A percentile compares a stretch with the other conserved stretches of the same genome.
These are phyloP conservation scores for Sepiola atlantica DNA, from an alignment of 2,888 invertebrate genomes.

Conservation along the genomic window DNA sequence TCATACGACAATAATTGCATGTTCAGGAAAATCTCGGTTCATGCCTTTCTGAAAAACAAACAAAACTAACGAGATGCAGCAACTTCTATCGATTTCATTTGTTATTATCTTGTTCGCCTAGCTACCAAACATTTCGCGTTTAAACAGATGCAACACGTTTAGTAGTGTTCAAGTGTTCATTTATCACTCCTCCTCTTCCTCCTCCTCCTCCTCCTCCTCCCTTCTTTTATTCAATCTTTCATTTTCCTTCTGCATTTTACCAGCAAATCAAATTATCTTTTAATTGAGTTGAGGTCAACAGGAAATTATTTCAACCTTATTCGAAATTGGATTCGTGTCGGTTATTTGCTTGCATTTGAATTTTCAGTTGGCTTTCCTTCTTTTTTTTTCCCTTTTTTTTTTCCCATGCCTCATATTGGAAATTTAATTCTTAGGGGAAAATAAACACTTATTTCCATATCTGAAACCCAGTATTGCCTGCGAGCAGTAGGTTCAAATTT, in stretches of 20 bases:
- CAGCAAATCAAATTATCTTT: not conserved
- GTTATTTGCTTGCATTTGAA: not conserved
- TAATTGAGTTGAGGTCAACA: not conserved
- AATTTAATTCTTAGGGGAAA: not conserved
- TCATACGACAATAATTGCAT: not conserved
- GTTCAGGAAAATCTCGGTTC: not conserved
- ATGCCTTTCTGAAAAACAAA: not conserved
- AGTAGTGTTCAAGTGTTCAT: not conserved
- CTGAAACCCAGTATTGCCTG: not conserved
- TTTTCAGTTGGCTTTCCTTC: not conserved
- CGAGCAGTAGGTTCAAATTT: not conserved
- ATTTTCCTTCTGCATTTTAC: not conserved
- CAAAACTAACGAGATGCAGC: not conserved
- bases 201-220: not conserved
- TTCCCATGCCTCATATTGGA: not conserved
- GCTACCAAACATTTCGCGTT: not conserved
- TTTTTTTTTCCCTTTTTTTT: not conserved
- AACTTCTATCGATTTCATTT: not conserved
- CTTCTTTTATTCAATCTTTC: not conserved
- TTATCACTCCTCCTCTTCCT: not conserved
- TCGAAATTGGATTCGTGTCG: not conserved
- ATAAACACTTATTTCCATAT: not conserved
- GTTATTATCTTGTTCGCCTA: not conserved
- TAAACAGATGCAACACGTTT: not conserved
- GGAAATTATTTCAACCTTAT: not conserved